Evolutionary conservation across 2,888 invertebrate species (phyloP), one percentile per base, ranked within the genome.

Genomic region (Calameuta pallipes): DNA sequence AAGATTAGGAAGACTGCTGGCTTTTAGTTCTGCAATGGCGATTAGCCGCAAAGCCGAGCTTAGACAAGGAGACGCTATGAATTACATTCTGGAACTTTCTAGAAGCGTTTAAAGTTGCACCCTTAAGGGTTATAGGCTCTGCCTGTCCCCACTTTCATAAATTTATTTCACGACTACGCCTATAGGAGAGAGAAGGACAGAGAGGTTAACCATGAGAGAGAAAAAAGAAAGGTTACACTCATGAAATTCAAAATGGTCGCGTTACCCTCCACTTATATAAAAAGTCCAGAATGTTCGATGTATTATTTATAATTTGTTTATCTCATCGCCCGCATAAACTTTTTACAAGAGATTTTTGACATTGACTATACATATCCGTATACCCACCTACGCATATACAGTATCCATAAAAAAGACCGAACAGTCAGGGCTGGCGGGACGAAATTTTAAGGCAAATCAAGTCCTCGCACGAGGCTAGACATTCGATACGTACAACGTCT

Each of bases 201-300:
- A 41, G 41, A 23, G 41, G 1, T 1, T 15, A 15, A 41, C 15
- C 4, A 41, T 1, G 30, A 30, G 70, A 15, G 11, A 70, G 33
- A 12, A 71, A 30, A 30, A 30, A 33, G 0, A 11, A 41, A 41
- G 41, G 41, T 23, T 56, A 76, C 76, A 85, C 87, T 90, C 90
- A 90, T 90, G 90, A 90, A 90, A 90, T 90, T 90, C 90, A 90
- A 89, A 90, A 86, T 87, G 88, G 89, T 88, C 88, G 88, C 88
- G 88, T 90, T 89, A 89, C 87, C 85, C 84, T 86, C 82, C 80
- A 79, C 56, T 71, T 71, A 78, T 85, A 77, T 80, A 78, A 78
- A 78, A 78, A 78, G 76, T 82, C 74, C 79, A 68, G 79, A 79
- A 80, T 84, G 83, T 87, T 85, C 85, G 83, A 90, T 90, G 88